Conservation (phyloP, 2,797 vertebrate genomes). For the Channa striata region DNA sequence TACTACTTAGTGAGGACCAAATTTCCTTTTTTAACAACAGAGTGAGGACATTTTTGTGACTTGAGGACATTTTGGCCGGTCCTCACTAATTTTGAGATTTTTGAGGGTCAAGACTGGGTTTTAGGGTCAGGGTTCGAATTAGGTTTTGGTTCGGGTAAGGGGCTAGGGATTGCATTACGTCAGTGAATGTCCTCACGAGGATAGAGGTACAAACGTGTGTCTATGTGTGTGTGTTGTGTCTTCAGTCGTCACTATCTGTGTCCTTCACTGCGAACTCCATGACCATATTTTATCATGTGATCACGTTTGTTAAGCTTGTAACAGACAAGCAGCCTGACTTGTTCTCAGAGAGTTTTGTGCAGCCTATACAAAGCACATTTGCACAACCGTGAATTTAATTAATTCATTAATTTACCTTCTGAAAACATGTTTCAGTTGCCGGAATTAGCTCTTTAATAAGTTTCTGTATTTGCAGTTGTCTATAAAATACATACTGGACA, state of each 20-base stretch:
- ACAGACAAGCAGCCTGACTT: conserved; percentile 6
- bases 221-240: conserved; percentile 16
- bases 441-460: not conserved
- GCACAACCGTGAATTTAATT: not conserved
- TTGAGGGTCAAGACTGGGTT: too few species aligned
- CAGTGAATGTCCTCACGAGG: too few species aligned
- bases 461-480: conserved; percentile 2
- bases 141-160: too few species aligned
- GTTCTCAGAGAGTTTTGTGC: conserved; percentile 14
- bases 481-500: conserved; percentile 3
- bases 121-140: too few species aligned
- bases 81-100: too few species aligned
- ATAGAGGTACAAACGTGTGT: too few species aligned
- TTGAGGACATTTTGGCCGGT: too few species aligned
- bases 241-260: not conserved
- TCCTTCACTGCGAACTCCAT: too few species aligned
- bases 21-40: too few species aligned
- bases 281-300: conserved; percentile 21
- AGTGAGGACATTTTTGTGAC: too few species aligned
- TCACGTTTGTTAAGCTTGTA: not conserved
- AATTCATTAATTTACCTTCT: not conserved
- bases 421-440: conserved; percentile 18
- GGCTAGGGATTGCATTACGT: too few species aligned
- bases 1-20: too few species aligned
- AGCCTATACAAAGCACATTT: not conserved